phyloP scores from a whole-genome alignment of 2,113 vertebrate species.

The rabbit (Oryctolagus cuniculus) region DNA sequence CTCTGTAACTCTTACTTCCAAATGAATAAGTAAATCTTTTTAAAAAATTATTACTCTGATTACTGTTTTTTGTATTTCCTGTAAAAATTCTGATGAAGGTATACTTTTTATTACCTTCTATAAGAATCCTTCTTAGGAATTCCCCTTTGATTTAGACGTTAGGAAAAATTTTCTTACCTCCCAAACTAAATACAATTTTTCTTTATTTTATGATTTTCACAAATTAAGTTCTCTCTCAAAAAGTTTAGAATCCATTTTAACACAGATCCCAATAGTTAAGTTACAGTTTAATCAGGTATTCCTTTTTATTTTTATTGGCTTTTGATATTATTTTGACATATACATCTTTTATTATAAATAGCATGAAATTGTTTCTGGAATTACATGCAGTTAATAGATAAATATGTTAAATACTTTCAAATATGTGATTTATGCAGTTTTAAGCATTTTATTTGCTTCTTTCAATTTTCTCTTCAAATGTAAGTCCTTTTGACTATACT shows the following conservation, averaged over 20 bases:
- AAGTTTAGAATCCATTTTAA: constrained; percentile 1
- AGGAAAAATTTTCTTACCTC: constrained; percentile 11
- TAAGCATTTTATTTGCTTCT: constrained; percentile 54
- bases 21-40: no score
- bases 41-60: neutral
- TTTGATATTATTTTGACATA: constrained; percentile 52
- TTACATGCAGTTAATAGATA: neutral
- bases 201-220: constrained; percentile 43
- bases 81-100: constrained; percentile 21
- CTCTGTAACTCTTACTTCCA: no score
- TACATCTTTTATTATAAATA: constrained; percentile 29
- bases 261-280: neutral
- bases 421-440: neutral
- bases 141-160: constrained; percentile 13
- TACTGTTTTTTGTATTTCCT: neutral
- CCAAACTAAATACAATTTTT: neutral
- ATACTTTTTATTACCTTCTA: neutral
- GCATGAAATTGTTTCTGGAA: constrained; percentile 41
- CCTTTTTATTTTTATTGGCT: constrained; percentile 36
- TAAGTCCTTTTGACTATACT: neutral
- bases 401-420: constrained; percentile 47
- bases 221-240: constrained; percentile 39
- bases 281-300: neutral
- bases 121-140: neutral
- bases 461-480: constrained; percentile 17